Evolutionary conservation across 2,797 vertebrate species (phyloP).

Genomic region (Choloepus didactylus): DNA sequence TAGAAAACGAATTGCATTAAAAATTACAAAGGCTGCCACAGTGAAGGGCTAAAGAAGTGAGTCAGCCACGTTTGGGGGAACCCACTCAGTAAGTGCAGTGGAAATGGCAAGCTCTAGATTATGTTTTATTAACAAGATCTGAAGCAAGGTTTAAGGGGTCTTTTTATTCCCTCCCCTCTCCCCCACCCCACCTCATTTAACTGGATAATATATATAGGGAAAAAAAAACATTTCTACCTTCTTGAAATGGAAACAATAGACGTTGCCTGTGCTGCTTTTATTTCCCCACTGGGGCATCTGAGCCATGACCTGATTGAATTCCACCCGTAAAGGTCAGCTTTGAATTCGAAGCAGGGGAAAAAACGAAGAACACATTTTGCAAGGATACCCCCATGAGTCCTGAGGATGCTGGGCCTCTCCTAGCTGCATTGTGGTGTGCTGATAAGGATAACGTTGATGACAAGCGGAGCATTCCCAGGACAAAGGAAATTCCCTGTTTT

Average conservation of each 20-base stretch:
- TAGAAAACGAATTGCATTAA: constrained; percentile 47
- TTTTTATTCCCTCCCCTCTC: background rate
- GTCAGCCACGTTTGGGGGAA: background rate
- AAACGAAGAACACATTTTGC: constrained; percentile 76
- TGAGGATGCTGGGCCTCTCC: constrained; percentile 9
- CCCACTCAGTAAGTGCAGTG: no score
- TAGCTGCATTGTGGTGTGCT: constrained; percentile 67
- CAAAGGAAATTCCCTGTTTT: constrained; percentile 80
- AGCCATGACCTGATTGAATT: constrained; percentile 82
- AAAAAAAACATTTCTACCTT: constrained; percentile 62
- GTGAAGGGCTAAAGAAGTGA: background rate
- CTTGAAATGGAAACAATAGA: constrained; percentile 74
- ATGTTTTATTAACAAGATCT: background rate
- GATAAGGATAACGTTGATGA: constrained; percentile 78
- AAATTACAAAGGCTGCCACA: background rate
- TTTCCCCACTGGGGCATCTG: constrained; percentile 76
- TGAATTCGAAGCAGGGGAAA: constrained; percentile 77
- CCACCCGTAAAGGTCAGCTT: constrained; percentile 80
- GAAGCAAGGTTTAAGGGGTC: constrained; percentile 17
- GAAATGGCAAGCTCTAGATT: background rate
- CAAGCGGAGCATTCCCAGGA: constrained; percentile 78
- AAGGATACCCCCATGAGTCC: constrained; percentile 36
- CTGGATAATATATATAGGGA: background rate
- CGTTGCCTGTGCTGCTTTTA: constrained; percentile 62
- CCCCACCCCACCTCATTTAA: background rate